These are phyloP conservation scores for Camponotus fellah DNA, from an alignment of 2,888 invertebrate species.

Conservation along the genomic window DNA sequence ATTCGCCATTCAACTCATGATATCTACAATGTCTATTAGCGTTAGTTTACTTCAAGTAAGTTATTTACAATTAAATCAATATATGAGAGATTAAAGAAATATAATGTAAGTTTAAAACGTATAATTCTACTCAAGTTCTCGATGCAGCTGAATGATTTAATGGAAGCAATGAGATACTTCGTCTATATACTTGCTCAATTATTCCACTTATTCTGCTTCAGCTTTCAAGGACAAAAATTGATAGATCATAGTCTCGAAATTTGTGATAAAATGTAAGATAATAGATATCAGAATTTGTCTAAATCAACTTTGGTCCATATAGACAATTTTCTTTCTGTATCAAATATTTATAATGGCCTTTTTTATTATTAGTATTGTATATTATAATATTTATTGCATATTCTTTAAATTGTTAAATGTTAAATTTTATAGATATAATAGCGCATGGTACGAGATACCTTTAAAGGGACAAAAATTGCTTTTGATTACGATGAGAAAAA, in stretches of 20 bases:
- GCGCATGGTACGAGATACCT: slow-evolving; percentile 3
- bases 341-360: background rate
- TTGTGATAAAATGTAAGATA: slow-evolving; percentile 37
- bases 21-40: slow-evolving; percentile 36
- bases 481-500: slow-evolving; percentile 13
- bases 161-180: slow-evolving; percentile 14
- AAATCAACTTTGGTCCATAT: background rate
- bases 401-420: background rate
- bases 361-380: background rate
- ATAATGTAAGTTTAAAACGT: background rate
- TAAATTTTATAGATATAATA: background rate
- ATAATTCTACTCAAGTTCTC: background rate
- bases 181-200: slow-evolving; percentile 45
- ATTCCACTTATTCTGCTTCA: slow-evolving; percentile 55
- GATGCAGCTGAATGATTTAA: background rate
- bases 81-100: background rate
- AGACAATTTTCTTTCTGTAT: background rate
- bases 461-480: slow-evolving; percentile 1
- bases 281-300: background rate
- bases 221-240: slow-evolving; percentile 54
- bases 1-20: slow-evolving; percentile 23
- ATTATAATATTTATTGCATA: background rate
- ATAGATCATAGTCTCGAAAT: slow-evolving; percentile 53
- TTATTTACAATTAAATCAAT: background rate
- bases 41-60: slow-evolving; percentile 49